Conservation (phyloP, 1,140 invertebrate species). For the Augochlora pura region DNA sequence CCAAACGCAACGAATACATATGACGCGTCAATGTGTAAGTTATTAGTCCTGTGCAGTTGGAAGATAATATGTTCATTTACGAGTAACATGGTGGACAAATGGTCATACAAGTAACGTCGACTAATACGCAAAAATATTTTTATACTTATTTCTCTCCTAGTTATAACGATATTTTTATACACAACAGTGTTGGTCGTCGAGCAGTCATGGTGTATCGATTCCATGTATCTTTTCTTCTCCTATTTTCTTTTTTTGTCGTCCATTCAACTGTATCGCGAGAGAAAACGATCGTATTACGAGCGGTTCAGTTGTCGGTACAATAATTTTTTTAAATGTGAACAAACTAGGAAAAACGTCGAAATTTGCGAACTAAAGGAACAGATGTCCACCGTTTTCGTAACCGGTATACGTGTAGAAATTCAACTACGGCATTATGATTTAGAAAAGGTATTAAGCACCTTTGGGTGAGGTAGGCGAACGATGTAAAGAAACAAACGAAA, state of each 20-base stretch:
- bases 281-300: conserved; percentile 11
- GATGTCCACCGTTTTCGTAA: conserved; percentile 58
- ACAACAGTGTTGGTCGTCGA: conserved; percentile 29
- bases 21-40: conserved; percentile 51
- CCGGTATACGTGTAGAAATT: conserved; percentile 42
- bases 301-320: conserved; percentile 5
- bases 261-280: conserved; percentile 4
- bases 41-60: conserved; percentile 53
- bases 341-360: conserved; percentile 11
- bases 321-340: background rate
- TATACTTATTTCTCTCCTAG: conserved; percentile 31
- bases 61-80: conserved; percentile 44
- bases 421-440: conserved; percentile 58
- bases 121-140: conserved; percentile 38
- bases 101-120: conserved; percentile 29
- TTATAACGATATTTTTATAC: conserved; percentile 30
- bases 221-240: background rate
- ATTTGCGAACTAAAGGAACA: conserved; percentile 46
- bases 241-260: background rate
- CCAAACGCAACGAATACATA: conserved; percentile 34
- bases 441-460: conserved; percentile 48
- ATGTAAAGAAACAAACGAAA: conserved; percentile 48
- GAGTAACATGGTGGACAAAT: conserved; percentile 54
- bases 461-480: conserved; percentile 45
- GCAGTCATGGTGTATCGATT: conserved; percentile 25